Percentiles rank a stretch among this genome's conserved stretches.
Evolutionary conservation across 1,140 invertebrate genomes (phyloP).

Genomic region (Papilio glaucus): DNA sequence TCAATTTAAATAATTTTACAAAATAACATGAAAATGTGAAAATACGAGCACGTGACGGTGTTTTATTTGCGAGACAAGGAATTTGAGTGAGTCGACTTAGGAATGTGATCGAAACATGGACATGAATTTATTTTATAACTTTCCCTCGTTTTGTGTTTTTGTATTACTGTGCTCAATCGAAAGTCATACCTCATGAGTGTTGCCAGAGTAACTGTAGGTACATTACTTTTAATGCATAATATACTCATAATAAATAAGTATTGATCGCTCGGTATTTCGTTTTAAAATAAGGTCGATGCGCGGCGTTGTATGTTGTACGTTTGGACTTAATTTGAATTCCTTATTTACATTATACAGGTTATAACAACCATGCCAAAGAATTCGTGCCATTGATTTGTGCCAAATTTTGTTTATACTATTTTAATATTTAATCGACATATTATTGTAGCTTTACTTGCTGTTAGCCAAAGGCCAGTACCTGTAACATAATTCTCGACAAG

Average conservation of each 20-base stretch:
- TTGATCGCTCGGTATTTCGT: conserved; percentile 72
- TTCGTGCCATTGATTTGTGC: conserved; percentile 48
- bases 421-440: conserved; percentile 43
- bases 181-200: conserved; percentile 18
- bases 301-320: conserved; percentile 51
- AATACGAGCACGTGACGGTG: no score
- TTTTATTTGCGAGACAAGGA: no score
- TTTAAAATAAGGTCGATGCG: conserved; percentile 65
- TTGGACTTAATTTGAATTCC: conserved; percentile 48
- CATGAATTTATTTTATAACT: no score
- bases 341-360: conserved; percentile 51
- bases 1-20: no score
- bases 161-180: neutral
- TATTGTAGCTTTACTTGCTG: conserved; percentile 51
- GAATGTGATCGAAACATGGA: no score
- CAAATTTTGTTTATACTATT: conserved; percentile 42
- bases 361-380: conserved; percentile 66
- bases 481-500: conserved; percentile 75
- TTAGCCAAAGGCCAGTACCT: conserved; percentile 77
- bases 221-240: neutral
- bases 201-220: neutral
- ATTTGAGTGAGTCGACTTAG: no score
- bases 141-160: neutral
- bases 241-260: conserved; percentile 59
- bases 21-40: no score